Evolutionary conservation across 2,797 vertebrate genomes (phyloP).

Genomic region (Sparidentex hasta): DNA sequence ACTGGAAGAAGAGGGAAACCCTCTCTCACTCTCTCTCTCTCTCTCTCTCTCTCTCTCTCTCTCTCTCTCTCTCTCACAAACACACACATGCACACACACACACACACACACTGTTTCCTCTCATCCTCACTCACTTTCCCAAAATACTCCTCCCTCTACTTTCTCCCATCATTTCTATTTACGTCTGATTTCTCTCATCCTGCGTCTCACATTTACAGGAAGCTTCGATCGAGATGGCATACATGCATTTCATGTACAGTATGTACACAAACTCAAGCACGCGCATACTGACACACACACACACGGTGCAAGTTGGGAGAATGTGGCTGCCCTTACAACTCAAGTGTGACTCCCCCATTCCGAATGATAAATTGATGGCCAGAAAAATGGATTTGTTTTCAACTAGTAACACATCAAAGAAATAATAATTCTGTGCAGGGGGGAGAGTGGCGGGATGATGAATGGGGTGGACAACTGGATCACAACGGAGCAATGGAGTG

Average conservation of each 20-base stretch:
- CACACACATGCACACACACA: conserved; percentile 24
- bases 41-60: conserved; percentile 13
- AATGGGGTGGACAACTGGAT: conserved; percentile 86
- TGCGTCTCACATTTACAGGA: conserved; percentile 31
- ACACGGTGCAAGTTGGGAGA: conserved; percentile 66
- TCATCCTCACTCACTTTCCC: conserved; percentile 35
- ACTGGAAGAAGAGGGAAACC: conserved; percentile 77
- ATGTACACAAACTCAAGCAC: not conserved
- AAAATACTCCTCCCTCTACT: conserved; percentile 46
- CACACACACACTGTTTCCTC: conserved; percentile 21
- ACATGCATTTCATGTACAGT: conserved; percentile 19
- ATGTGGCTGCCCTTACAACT: conserved; percentile 82
- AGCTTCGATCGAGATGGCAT: conserved; percentile 42
- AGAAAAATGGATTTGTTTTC: conserved; percentile 90
- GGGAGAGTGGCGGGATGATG: conserved; percentile 85
- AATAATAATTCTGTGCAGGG: conserved; percentile 88
- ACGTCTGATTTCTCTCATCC: conserved; percentile 55
- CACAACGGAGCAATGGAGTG: conserved; percentile 83
- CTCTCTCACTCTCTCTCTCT: conserved; percentile 69
- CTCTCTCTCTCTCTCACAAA: not conserved
- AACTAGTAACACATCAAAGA: conserved; percentile 89
- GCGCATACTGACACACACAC: not conserved
- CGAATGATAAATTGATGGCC: conserved; percentile 88
- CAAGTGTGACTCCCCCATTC: conserved; percentile 84
- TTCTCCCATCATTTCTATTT: conserved; percentile 51